Evolutionary conservation across 2,113 vertebrate genomes (phyloP), one percentile per base, ranked within the genome.

Genomic region (Nyctibius bracteatus): DNA sequence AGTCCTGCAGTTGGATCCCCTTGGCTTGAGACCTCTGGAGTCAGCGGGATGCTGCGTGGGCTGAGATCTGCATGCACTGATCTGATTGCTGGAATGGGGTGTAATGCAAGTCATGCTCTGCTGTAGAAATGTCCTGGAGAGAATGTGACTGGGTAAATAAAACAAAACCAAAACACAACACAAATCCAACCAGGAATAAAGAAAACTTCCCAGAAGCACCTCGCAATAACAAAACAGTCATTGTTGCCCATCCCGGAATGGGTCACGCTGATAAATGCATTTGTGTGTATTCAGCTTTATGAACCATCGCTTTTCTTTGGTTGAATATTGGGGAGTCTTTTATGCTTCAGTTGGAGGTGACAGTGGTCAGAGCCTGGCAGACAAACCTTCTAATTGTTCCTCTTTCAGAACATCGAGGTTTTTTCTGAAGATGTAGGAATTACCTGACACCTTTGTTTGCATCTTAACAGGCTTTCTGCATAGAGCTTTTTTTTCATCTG

Each of bases 191-290:
- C 27, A 58, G 67, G 71, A 93, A 72, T 88, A 83, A 94, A 90
- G 75, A 51, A 85, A 82, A n/a, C 57, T 87, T 95, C 80, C 62
- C 83, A 81, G 89, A 97, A 97, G 63, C n/a, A 54, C 37, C 35
- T 88, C 37, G 20, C 46, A 46, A 43, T 39, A 63, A 58, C 30
- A 58, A 11, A 91, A 21, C 25, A 43, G 19, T 44, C 9, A 28
- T 62, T 92, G 66, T 68, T 90, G 39, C 28, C 35, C 25, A 30
- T 82, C 85, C 58, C 1, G 7, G 70, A 72, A 70, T 51, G 37
- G 47, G 52, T 92, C 25, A 8, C 3, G 22, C 81, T 78, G 87
- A 86, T 78, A 86, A 83, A 75, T n/a, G 31, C 19, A 3, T 80
- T 79, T 86, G 54, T 46, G 28, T 73, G 77, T 47, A 35, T 70